Base-by-base conservation (phyloP, 2,113 vertebrate genomes). In the Cynoglossus semilaevis region DNA sequence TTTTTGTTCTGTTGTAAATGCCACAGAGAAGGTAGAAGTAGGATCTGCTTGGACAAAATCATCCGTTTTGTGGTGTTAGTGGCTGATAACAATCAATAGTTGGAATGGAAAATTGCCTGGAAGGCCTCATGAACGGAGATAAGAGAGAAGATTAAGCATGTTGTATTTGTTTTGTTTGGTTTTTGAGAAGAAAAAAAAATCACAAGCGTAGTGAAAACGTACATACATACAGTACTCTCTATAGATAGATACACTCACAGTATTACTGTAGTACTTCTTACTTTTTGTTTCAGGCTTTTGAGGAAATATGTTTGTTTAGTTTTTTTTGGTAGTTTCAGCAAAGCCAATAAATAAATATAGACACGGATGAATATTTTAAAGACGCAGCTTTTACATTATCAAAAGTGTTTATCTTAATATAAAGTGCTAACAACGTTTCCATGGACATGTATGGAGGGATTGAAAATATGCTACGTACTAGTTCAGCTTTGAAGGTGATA, bases 11-110 rank as follows among this genome's bases (percentile, higher is more conserved):
- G 52, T 56, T 76, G 85, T 55, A 72, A 79, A 58, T 37, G 9
- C 70, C 59, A 62, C 65, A 29, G 65, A 70, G 66, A 71, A 7
- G 66, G 15, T 67, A 62, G 36, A 57, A 82, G 63, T 65, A 77
- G 84, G 80, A 90, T 88, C 85, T 79, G 86, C 87, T 88, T 89
- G 79, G 81, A 72, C 84, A 87, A 91, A 81, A 79, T 83, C 82
- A 91, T 89, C 90, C 74, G 87, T 93, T 85, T 82, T 60, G 76
- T 77, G 83, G 83, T 76, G 76, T 80, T 86, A 80, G 83, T 41
- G 70, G 82, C 79, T 87, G 92, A 93, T 90, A 93, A 90, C 83
- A 88, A 93, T 94, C 92, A 88, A 80, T 77, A 88, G 87, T 78
- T 89, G 87, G 85, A 87, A 88, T 88, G 80, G 90, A 90, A 88